Conservation (phyloP, 2,113 vertebrate species). For the Rattus norvegicus region GRCr8 NC_086033.1:88652001-88652500, state of each 20-base stretch:
- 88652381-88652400: conserved; percentile 50
- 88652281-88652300: conserved; percentile 32
- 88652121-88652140: conserved; percentile 30
- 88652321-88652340: conserved; percentile 45
- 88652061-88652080: background rate
- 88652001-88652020: background rate
- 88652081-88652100: background rate
- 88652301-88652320: conserved; percentile 17
- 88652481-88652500: conserved; percentile 61
- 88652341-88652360: conserved; percentile 57
- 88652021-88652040: background rate
- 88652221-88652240: background rate
- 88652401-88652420: conserved; percentile 69
- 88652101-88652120: background rate
- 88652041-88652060: background rate
- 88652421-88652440: conserved; percentile 67
- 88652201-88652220: background rate
- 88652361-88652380: conserved; percentile 53
- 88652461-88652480: conserved; percentile 69
- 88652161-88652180: background rate
- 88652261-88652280: background rate
- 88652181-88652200: background rate
- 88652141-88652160: conserved; percentile 34
- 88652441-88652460: conserved; percentile 70
- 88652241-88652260: conserved; percentile 22